Conservation (phyloP, 2,888 invertebrate genomes). For the Thereva nobilitata region DNA sequence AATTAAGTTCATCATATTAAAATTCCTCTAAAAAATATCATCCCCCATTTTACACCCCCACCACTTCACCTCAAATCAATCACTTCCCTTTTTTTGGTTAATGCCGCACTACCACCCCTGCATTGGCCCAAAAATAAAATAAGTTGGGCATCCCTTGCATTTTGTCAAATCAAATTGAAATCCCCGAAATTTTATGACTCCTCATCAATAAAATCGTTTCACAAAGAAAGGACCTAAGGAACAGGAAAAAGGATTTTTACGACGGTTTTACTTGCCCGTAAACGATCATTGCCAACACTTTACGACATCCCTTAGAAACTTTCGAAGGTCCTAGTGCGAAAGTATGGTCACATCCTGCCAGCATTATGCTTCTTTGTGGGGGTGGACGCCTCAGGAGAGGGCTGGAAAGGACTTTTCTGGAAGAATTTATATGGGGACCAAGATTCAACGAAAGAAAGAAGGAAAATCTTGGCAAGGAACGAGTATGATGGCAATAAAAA, state of each 20-base stretch:
- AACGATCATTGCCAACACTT: constrained; percentile 49
- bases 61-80: too few species aligned
- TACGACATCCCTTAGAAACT: constrained; percentile 43
- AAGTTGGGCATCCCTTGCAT: constrained; percentile 32
- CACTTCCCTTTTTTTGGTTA: too few species aligned
- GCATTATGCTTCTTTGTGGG: background rate
- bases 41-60: too few species aligned
- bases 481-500: constrained; percentile 14
- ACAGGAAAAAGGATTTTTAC: constrained; percentile 40
- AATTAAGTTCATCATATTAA: too few species aligned
- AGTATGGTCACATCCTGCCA: constrained; percentile 17
- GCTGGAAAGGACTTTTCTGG: background rate
- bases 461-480: background rate
- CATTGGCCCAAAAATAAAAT: too few species aligned
- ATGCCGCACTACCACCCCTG: too few species aligned
- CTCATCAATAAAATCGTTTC: constrained; percentile 41
- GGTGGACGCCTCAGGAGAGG: background rate
- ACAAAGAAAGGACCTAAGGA: constrained; percentile 24
- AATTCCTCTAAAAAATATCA: too few species aligned
- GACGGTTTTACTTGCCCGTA: constrained; percentile 46
- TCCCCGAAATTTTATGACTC: constrained; percentile 39
- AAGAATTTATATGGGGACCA: constrained; percentile 2
- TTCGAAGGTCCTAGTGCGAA: constrained; percentile 14
- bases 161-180: constrained; percentile 43
- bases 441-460: constrained; percentile 3